Evolutionary conservation across 2,797 vertebrate genomes (phyloP).

Genomic region (Paguma larvata): DNA sequence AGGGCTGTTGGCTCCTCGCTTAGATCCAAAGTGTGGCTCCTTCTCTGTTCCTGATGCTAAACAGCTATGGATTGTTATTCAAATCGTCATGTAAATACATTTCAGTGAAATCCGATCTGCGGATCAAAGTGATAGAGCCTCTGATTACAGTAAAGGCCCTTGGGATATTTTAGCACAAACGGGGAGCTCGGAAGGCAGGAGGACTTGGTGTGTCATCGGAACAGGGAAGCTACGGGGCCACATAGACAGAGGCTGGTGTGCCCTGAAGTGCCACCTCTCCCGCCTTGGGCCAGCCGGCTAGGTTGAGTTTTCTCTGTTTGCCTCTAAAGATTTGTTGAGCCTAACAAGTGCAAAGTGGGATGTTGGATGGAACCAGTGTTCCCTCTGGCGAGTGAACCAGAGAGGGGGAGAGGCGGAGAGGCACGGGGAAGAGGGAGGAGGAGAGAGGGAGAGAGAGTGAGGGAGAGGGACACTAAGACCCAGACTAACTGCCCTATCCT

Average conservation of each 20-base stretch:
- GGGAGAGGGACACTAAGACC: not conserved
- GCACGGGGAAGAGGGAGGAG: not conserved
- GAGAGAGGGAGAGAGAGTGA: not conserved
- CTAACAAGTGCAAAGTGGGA: not conserved
- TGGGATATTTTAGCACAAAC: not conserved
- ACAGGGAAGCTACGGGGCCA: not conserved
- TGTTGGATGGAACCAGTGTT: not conserved
- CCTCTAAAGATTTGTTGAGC: not conserved
- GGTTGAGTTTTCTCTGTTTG: slow-evolving; percentile 2
- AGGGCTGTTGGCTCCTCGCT: not conserved
- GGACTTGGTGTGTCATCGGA: not conserved
- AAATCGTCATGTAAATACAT: not conserved
- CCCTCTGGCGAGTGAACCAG: not conserved
- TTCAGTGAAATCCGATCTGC: not conserved
- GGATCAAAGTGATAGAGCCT: not conserved
- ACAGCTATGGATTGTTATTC: not conserved
- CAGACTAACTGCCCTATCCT: not conserved
- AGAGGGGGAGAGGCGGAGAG: not conserved
- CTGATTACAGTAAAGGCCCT: not conserved
- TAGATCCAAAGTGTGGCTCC: not conserved
- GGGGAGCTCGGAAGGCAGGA: not conserved
- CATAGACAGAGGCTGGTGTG: accelerated
- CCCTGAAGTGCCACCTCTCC: not conserved
- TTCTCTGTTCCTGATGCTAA: not conserved
- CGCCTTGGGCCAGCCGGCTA: not conserved